Evolutionary conservation across 1,140 invertebrate species (phyloP).

Genomic region (Drosophila novamexicana): DNA sequence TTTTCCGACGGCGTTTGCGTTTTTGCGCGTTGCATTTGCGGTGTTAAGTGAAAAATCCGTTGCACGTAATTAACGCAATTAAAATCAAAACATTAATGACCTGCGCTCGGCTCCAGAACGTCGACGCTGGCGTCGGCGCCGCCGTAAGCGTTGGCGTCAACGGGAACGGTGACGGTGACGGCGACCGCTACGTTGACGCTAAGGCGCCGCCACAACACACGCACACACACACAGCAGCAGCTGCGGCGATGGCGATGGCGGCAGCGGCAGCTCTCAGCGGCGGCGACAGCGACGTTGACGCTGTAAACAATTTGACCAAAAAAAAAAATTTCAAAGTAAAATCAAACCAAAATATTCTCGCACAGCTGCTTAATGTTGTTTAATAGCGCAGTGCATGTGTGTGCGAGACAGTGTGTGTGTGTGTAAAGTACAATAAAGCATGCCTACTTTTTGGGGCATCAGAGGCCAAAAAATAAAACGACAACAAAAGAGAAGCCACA

Average conservation of each 20-base stretch:
- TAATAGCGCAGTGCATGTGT: slow-evolving; percentile 5
- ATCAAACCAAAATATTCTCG: slow-evolving; percentile 20
- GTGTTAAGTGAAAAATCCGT: slow-evolving; percentile 78
- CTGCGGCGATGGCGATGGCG: neutral
- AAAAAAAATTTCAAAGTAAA: slow-evolving; percentile 25
- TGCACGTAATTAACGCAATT: slow-evolving; percentile 84
- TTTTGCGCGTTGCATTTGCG: slow-evolving; percentile 25
- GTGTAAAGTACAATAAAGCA: slow-evolving; percentile 14
- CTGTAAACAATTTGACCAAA: neutral
- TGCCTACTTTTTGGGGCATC: slow-evolving; percentile 65
- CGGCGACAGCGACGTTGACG: neutral
- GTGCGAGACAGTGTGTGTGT: neutral
- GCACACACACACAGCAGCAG: neutral
- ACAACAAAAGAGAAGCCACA: slow-evolving; percentile 7
- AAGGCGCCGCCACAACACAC: neutral
- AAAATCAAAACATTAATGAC: slow-evolving; percentile 85
- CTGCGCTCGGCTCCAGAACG: slow-evolving; percentile 56
- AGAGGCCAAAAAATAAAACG: neutral
- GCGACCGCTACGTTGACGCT: neutral
- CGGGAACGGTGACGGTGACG: slow-evolving; percentile 3
- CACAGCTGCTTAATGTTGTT: slow-evolving; percentile 41
- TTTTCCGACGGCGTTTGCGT: slow-evolving; percentile 28
- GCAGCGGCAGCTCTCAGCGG: neutral
- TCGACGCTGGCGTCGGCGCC: slow-evolving; percentile 36
- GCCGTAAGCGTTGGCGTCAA: slow-evolving; percentile 22